These are phyloP conservation scores for Riparia riparia DNA, from an alignment of 2,113 vertebrate species.

Conservation along the genomic window DNA sequence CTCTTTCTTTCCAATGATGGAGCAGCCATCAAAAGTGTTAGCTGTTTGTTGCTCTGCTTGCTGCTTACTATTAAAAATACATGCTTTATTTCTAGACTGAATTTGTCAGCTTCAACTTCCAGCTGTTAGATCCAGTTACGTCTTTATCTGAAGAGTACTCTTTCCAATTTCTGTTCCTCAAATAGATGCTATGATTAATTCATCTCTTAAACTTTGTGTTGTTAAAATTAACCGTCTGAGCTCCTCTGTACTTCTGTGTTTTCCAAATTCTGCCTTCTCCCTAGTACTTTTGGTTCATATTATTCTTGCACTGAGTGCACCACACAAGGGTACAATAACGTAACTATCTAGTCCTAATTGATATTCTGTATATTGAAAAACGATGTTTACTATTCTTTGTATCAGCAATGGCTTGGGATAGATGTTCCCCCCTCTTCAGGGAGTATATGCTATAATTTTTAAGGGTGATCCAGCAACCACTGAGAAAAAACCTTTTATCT, in stretches of 20 bases:
- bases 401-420: neutral
- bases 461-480: neutral
- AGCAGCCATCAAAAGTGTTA: slow-evolving; percentile 16
- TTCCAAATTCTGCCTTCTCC: neutral
- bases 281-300: neutral
- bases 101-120: slow-evolving; percentile 49
- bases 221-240: neutral
- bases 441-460: neutral
- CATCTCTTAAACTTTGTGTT: neutral
- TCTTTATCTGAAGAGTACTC: slow-evolving; percentile 46
- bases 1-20: neutral
- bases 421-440: neutral
- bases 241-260: neutral
- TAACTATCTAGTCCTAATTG: neutral
- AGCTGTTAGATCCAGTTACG: slow-evolving; percentile 53
- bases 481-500: neutral
- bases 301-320: neutral
- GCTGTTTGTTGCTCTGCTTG: slow-evolving; percentile 20
- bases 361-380: neutral
- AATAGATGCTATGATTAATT: slow-evolving; percentile 49
- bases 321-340: neutral
- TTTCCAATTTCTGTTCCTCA: slow-evolving; percentile 46
- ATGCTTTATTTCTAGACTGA: slow-evolving; percentile 46
- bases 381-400: neutral
- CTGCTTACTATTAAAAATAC: slow-evolving; percentile 56